Percentiles rank a stretch among this genome's conserved stretches.
Conservation (phyloP, 2,888 invertebrate genomes). For the Sinodicranocentrus sp. region DNA sequence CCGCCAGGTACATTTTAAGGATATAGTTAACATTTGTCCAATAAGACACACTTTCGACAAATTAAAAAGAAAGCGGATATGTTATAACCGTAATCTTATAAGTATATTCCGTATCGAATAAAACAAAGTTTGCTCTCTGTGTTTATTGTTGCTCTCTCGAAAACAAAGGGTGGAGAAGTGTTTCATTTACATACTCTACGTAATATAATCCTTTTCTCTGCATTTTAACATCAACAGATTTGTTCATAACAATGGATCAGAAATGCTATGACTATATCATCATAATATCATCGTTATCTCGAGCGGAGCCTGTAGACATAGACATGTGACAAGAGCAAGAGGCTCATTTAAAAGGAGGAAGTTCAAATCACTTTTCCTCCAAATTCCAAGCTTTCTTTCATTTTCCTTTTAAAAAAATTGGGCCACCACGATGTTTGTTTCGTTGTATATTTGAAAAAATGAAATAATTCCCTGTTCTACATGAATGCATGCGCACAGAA, state of each 20-base stretch:
- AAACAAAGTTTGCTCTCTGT: conserved; percentile 48
- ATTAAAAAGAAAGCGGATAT: conserved; percentile 2
- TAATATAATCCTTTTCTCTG: no score
- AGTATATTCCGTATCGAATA: conserved; percentile 21
- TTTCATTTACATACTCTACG: conserved; percentile 5
- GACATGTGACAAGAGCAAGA: no score
- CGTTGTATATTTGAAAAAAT: no score
- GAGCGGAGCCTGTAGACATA: not conserved
- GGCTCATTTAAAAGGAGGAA: not conserved
- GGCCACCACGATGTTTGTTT: no score
- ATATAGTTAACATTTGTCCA: conserved; percentile 43
- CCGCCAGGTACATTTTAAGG: no score
- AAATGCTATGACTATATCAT: not conserved
- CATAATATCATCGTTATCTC: not conserved
- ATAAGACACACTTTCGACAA: conserved; percentile 1
- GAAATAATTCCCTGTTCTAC: no score
- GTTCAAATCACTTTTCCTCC: not conserved
- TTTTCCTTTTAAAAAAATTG: not conserved
- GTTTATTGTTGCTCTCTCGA: conserved; percentile 54
- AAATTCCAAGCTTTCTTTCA: not conserved
- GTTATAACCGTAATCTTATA: not conserved
- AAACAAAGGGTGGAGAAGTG: not conserved
- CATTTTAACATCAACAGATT: no score
- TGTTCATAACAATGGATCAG: no score
- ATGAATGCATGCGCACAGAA: not conserved